Evolutionary conservation across 2,797 vertebrate species (phyloP).

Genomic region (Sparidentex hasta): DNA sequence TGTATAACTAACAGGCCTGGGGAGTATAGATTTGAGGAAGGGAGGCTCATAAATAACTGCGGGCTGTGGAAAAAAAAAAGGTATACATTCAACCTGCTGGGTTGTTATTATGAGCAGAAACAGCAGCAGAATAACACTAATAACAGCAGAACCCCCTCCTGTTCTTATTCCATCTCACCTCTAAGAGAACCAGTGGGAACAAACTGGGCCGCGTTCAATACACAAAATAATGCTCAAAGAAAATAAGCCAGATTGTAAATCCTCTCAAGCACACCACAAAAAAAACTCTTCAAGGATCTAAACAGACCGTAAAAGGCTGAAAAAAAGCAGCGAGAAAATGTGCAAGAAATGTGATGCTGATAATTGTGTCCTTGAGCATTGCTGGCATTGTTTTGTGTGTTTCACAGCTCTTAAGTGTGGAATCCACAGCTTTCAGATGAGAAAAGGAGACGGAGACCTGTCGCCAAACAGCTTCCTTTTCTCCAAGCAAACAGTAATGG

Average conservation of each 20-base stretch:
- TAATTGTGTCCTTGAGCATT: background rate
- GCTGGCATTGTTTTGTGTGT: constrained; percentile 10
- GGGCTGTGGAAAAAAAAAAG: constrained; percentile 25
- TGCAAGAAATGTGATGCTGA: constrained; percentile 17
- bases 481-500: constrained; percentile 39
- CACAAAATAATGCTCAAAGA: constrained; percentile 25
- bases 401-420: constrained; percentile 18
- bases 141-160: constrained; percentile 32
- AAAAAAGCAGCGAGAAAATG: background rate
- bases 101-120: constrained; percentile 53
- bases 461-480: constrained; percentile 24
- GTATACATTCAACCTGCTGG: constrained; percentile 31
- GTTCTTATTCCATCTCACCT: constrained; percentile 41
- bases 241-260: constrained; percentile 37
- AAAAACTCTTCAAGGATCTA: background rate
- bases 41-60: constrained; percentile 62
- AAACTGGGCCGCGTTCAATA: constrained; percentile 32
- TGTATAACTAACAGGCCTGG: constrained; percentile 30
- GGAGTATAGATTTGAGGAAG: constrained; percentile 61
- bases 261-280: constrained; percentile 16
- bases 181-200: constrained; percentile 26
- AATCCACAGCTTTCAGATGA: background rate
- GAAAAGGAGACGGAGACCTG: constrained; percentile 12
- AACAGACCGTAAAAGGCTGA: background rate
- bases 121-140: constrained; percentile 41